Percentiles rank a stretch among this genome's conserved stretches.
Conservation (phyloP, 1,140 invertebrate species). For the Carcinoscorpius rotundicauda region DNA sequence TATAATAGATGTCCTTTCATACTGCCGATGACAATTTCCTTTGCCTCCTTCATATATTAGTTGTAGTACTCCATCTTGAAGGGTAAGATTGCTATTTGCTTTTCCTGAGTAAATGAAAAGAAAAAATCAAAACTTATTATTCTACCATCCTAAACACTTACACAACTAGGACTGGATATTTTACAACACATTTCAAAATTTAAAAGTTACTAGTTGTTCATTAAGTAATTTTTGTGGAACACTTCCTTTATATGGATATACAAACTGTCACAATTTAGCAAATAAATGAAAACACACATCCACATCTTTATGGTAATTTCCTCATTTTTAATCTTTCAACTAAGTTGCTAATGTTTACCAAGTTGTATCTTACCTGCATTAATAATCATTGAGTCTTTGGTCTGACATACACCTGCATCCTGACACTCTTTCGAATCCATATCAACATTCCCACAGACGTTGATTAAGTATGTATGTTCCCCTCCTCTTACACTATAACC, state of each 20-base stretch:
- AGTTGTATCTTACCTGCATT: no score
- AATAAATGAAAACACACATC: background rate
- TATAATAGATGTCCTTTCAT: conserved; percentile 28
- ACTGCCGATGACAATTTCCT: conserved; percentile 19
- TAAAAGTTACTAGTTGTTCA: no score
- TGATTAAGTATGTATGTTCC: conserved; percentile 30
- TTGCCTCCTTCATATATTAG: conserved; percentile 13
- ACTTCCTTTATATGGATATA: background rate
- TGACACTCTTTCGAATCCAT: conserved; percentile 18
- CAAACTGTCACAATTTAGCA: background rate
- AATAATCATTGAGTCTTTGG: conserved; percentile 9
- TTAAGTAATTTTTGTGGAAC: no score
- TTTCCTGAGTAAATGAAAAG: conserved; percentile 2
- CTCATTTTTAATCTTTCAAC: no score
- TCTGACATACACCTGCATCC: conserved; percentile 30
- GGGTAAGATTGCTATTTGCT: conserved; percentile 9
- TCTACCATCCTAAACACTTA: no score
- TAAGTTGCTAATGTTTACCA: no score
- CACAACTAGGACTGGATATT: no score
- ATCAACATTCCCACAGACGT: conserved; percentile 31
- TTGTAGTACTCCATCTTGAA: conserved; percentile 13
- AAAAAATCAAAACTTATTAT: background rate
- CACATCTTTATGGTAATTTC: conserved; percentile 8
- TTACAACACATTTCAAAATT: no score
- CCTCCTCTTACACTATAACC: conserved; percentile 20